phyloP scores from a whole-genome alignment of 1,140 invertebrate species.

The Lordiphosa stackelbergi region DNA sequence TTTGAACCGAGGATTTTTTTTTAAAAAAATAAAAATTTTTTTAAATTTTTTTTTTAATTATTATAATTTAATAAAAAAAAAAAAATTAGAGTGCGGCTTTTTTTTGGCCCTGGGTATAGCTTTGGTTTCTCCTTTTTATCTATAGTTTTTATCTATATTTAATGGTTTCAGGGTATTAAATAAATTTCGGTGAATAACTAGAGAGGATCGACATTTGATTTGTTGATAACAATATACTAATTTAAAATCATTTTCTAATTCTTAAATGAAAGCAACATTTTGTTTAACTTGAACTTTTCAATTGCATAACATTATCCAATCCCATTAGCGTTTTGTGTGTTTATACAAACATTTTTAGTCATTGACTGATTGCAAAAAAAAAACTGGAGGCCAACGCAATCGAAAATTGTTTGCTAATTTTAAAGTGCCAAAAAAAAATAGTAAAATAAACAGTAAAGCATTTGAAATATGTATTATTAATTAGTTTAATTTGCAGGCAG shows the following conservation, averaged over 20 bases:
- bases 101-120: no score
- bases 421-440: constrained; percentile 13
- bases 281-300: neutral
- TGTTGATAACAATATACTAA: no score
- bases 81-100: no score
- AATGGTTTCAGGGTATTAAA: no score
- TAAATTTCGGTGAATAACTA: no score
- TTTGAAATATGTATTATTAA: constrained; percentile 64
- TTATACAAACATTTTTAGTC: constrained; percentile 26
- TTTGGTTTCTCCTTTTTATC: no score
- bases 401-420: constrained; percentile 22
- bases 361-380: constrained; percentile 25
- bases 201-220: no score
- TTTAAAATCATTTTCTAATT: neutral
- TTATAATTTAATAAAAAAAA: no score
- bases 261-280: constrained; percentile 1
- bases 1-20: no score
- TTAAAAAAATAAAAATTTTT: no score
- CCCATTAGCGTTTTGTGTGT: constrained; percentile 13
- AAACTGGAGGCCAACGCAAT: constrained; percentile 6
- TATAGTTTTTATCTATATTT: no score
- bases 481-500: constrained; percentile 63
- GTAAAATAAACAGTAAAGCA: constrained; percentile 36
- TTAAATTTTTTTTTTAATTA: no score
- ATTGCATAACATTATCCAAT: constrained; percentile 32